Conservation (phyloP, 2,888 invertebrate genomes). For the Noctua comes region DNA sequence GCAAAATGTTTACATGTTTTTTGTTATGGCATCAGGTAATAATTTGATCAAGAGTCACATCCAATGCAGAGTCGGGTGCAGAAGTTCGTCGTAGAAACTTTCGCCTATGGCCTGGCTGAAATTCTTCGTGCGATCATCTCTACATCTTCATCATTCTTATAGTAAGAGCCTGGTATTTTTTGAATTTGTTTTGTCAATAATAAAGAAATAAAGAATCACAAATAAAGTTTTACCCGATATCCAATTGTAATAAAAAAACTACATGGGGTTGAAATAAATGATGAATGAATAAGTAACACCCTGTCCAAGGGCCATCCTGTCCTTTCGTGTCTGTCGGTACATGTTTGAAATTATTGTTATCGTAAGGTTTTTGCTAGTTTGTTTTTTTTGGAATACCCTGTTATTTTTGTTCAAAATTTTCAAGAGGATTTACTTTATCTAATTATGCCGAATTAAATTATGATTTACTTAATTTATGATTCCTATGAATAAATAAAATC, state of each 20-base stretch:
- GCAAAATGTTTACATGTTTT: conserved; percentile 67
- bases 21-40: conserved; percentile 83
- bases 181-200: conserved; percentile 87
- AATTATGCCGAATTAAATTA: conserved; percentile 2
- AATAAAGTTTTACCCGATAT: conserved; percentile 78
- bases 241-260: conserved; percentile 72
- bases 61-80: conserved; percentile 23
- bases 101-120: conserved; percentile 45
- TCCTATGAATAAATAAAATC: conserved; percentile 15
- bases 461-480: conserved; percentile 10
- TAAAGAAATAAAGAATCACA: conserved; percentile 79
- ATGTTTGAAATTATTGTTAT: conserved; percentile 51
- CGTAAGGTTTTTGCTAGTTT: conserved; percentile 20
- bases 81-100: conserved; percentile 38
- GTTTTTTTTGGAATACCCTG: conserved; percentile 38
- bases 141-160: conserved; percentile 81
- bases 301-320: conserved; percentile 76
- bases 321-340: conserved; percentile 72
- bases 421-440: not conserved
- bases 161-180: conserved; percentile 89
- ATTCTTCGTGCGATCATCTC: conserved; percentile 62
- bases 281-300: conserved; percentile 60
- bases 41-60: conserved; percentile 41
- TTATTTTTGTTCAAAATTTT: conserved; percentile 20
- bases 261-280: conserved; percentile 66